Percentiles rank a stretch among this genome's conserved stretches.
Evolutionary conservation across 2,888 invertebrate species (phyloP).

Genomic region (Eupithecia subumbrata): DNA sequence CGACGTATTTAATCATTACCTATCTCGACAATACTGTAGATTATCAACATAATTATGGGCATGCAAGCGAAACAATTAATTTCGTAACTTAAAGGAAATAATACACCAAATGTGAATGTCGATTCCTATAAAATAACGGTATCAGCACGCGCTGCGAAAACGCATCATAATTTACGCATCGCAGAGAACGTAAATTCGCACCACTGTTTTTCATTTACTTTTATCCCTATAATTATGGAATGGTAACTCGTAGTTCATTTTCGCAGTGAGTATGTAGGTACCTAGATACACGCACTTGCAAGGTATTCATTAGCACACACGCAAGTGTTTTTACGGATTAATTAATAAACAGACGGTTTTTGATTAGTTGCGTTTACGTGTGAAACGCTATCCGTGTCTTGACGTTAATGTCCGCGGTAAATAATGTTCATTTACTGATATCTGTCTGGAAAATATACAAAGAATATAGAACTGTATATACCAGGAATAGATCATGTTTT

Average conservation of each 20-base stretch:
- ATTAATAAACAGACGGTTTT: conserved; percentile 52
- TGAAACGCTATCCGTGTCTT: conserved; percentile 50
- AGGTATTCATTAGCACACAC: conserved; percentile 55
- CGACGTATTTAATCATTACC: conserved; percentile 14
- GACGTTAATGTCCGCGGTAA: conserved; percentile 48
- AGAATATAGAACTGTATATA: neutral
- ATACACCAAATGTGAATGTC: conserved; percentile 52
- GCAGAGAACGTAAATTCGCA: conserved; percentile 4
- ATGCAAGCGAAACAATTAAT: conserved; percentile 53
- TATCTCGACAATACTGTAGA: conserved; percentile 36
- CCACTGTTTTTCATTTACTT: neutral
- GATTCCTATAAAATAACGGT: conserved; percentile 45
- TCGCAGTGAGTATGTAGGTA: conserved; percentile 19
- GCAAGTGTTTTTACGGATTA: conserved; percentile 46
- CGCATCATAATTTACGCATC: conserved; percentile 8
- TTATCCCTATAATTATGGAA: neutral
- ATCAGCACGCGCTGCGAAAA: conserved; percentile 34
- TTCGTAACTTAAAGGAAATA: conserved; percentile 62
- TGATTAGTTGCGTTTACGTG: conserved; percentile 59
- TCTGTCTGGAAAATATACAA: neutral
- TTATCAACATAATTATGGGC: conserved; percentile 42
- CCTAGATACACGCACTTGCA: conserved; percentile 48
- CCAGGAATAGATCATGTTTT: neutral
- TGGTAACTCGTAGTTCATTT: conserved; percentile 13
- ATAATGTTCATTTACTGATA: conserved; percentile 32